Evolutionary conservation across 2,113 vertebrate genomes (phyloP).

Genomic region (Cairina moschata): DNA sequence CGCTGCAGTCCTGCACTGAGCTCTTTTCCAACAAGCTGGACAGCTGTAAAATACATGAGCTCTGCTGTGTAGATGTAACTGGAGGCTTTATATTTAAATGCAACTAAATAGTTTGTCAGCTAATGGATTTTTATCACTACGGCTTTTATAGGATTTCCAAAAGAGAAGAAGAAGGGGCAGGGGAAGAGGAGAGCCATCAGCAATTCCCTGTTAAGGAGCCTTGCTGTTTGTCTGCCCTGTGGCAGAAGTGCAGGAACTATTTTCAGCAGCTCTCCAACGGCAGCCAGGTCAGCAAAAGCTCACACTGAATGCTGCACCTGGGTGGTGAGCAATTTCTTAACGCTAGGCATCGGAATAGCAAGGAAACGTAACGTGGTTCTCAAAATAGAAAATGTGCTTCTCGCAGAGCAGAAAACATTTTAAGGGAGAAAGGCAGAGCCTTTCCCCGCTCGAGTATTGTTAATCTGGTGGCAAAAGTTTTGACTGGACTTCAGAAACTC

Average conservation of each 20-base stretch:
- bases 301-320: neutral
- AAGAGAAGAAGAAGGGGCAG: neutral
- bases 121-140: neutral
- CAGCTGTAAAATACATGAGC: neutral
- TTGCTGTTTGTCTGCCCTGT: too few species aligned
- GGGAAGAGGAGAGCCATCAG: neutral
- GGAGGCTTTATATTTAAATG: neutral
- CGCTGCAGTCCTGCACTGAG: neutral
- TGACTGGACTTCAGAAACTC: neutral
- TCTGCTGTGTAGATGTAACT: neutral
- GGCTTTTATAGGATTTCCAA: neutral
- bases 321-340: neutral
- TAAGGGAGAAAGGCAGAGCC: neutral
- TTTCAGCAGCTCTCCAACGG: neutral
- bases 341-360: neutral
- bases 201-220: neutral
- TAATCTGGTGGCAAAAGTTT: neutral
- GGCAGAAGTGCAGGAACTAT: neutral
- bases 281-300: neutral
- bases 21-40: neutral
- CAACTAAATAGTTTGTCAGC: neutral
- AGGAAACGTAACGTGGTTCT: neutral
- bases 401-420: neutral
- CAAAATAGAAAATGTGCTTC: neutral
- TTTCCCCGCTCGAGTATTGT: neutral